These are phyloP conservation scores for Druceiella hillmani DNA, from an alignment of 2,888 invertebrate genomes.

Conservation along the genomic window DNA sequence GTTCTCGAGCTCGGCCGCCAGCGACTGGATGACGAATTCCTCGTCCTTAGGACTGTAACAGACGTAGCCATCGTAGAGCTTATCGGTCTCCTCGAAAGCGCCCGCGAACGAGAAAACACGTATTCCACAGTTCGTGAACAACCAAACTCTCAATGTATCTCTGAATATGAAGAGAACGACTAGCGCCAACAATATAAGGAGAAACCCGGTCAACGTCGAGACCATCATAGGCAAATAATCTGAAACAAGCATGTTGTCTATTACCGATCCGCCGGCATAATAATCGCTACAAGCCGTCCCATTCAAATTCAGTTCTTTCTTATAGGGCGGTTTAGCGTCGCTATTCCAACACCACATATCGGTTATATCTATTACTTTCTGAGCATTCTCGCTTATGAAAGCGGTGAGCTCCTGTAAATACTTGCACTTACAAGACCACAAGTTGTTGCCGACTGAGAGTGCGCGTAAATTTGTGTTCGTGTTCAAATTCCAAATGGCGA, in stretches of 20 bases:
- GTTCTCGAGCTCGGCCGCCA: constrained; percentile 80
- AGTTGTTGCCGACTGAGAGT: constrained; percentile 74
- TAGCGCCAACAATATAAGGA: constrained; percentile 69
- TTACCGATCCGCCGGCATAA: constrained; percentile 76
- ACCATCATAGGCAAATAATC: constrained; percentile 83
- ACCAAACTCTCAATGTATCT: constrained; percentile 80
- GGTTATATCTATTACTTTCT: constrained; percentile 71
- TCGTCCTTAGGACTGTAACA: constrained; percentile 91
- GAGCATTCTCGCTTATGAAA: constrained; percentile 76
- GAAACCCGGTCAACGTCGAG: constrained; percentile 69
- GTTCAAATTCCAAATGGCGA: constrained; percentile 73
- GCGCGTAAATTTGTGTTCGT: constrained; percentile 66
- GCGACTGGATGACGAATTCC: constrained; percentile 78
- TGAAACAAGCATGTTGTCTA: constrained; percentile 75
- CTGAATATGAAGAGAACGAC: constrained; percentile 81
- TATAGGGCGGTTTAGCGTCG: constrained; percentile 67
- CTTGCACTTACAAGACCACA: constrained; percentile 88
- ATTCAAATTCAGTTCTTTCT: constrained; percentile 77
- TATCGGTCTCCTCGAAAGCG: constrained; percentile 73
- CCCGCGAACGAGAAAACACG: constrained; percentile 70
- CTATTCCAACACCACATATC: constrained; percentile 79
- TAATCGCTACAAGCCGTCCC: constrained; percentile 83
- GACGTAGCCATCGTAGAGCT: constrained; percentile 88
- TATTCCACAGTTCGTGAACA: constrained; percentile 82
- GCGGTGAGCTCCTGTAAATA: constrained; percentile 79